Evolutionary conservation across 2,797 vertebrate genomes (phyloP).

Genomic region (Spinus olivaceus): DNA sequence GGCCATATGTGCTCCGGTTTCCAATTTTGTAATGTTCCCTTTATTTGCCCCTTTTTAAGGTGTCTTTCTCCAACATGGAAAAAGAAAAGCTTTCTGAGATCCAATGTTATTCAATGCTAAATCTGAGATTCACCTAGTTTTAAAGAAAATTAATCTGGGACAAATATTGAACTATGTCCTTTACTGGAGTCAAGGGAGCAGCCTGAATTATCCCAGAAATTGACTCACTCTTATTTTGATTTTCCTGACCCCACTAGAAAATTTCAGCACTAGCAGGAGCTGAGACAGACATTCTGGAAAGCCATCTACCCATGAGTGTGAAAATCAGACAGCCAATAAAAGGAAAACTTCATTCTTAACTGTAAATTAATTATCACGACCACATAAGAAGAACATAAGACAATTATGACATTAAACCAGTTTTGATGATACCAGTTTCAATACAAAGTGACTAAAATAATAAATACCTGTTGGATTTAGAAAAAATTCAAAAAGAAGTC

Average conservation of each 20-base stretch:
- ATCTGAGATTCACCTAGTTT: not conserved
- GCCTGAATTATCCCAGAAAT: not conserved
- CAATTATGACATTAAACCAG: not conserved
- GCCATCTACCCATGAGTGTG: not conserved
- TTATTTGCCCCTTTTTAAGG: not conserved
- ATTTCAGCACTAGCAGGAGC: not conserved
- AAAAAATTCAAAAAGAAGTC: not conserved
- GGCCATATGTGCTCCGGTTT: not conserved
- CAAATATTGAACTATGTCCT: not conserved
- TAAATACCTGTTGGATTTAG: not conserved
- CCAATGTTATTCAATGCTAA: not conserved
- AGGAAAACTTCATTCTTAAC: not conserved
- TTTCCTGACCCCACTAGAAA: not conserved
- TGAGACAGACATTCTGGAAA: not conserved
- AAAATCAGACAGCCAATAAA: not conserved
- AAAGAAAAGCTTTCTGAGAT: not conserved
- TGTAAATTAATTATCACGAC: not conserved
- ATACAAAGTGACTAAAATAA: not conserved
- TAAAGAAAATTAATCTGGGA: not conserved
- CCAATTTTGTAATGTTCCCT: not conserved
- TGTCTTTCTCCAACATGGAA: not conserved
- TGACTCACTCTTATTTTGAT: not conserved
- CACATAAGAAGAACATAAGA: not conserved
- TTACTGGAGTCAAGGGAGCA: not conserved
- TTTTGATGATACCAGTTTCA: not conserved